Evolutionary conservation across 2,888 invertebrate genomes (phyloP), one percentile per base, ranked within the genome.

Genomic region (Lottia scabra): DNA sequence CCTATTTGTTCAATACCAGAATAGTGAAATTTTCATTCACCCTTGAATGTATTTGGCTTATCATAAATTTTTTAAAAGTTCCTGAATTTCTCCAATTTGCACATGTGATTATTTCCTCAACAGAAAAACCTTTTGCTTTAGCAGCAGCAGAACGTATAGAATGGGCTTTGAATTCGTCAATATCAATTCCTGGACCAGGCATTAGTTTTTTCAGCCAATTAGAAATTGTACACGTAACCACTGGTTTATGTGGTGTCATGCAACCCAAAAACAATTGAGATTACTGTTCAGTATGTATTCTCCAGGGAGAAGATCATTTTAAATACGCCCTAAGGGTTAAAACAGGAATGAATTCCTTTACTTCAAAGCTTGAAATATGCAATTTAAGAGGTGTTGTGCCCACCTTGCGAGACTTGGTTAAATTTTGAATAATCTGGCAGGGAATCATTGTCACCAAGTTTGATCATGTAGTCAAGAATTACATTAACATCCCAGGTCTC

Each of bases 1-100:
- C 19, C 16, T 6, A 48, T 48, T 48, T 48, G 19, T 48, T 48
- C 19, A 48, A 48, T 19, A 48, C 48, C 19, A 48, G 8, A 8
- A 23, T 6, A 16, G 48, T 19, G 19, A 48, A 48, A 19, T 16
- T 19, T 16, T 6, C 48, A 0, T 48, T 48, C 16, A 19, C 16
- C 19, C 16, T 48, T 16, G n/a, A n/a, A 48, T 48, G 19, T 16
- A 19, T 19, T 19, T n/a, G 48, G n/a, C 12, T 63, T 66, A 10
- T 67, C 23, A 56, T 75, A 75, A 46, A 70, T 27, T 45, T 46
- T 10, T 48, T 65, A 71, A 76, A 76, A 16, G 73, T 76, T 0
- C 27, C 16, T 6, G 23, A 30, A 65, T 62, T 68, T 13, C 68
- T 71, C 72, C 69, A 75, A 46, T 67, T 69, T 2, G 75, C 70